phyloP scores from a whole-genome alignment of 1,140 invertebrate species.

The Samia ricini region DNA sequence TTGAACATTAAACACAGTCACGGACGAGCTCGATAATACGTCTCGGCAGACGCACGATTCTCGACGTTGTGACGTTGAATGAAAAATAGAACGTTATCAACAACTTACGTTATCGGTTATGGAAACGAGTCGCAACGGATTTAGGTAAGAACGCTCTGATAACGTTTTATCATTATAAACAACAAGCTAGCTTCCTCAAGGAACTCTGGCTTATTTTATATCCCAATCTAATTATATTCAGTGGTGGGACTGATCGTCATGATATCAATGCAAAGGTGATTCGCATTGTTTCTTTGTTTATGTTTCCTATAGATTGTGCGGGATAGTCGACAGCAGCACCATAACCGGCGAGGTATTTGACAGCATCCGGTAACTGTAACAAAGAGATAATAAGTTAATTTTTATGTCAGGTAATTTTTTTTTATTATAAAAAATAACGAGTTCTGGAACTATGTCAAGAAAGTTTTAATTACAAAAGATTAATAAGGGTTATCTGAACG shows the following conservation, averaged over 20 bases:
- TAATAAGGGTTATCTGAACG: no score
- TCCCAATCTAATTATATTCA: constrained; percentile 9
- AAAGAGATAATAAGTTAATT: constrained; percentile 40
- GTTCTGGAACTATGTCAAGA: no score
- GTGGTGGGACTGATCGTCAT: constrained; percentile 30
- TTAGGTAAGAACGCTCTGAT: constrained; percentile 33
- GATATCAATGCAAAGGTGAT: constrained; percentile 31
- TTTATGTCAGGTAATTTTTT: no score
- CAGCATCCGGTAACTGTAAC: constrained; percentile 66
- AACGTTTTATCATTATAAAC: constrained; percentile 37
- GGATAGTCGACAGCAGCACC: constrained; percentile 64
- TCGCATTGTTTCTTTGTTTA: constrained; percentile 34
- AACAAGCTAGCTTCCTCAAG: constrained; percentile 33
- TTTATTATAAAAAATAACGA: no score
- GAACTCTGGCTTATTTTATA: constrained; percentile 14
- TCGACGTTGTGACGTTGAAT: constrained; percentile 33
- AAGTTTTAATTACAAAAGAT: no score
- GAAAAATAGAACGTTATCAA: constrained; percentile 33
- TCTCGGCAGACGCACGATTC: constrained; percentile 27
- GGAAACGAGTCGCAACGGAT: constrained; percentile 44
- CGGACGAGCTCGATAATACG: constrained; percentile 30
- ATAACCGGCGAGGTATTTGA: constrained; percentile 63
- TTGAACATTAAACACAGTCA: constrained; percentile 29
- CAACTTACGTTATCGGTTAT: constrained; percentile 44
- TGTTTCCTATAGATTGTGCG: constrained; percentile 23